Conservation (phyloP, 2,888 invertebrate genomes). For the Lithophane leautieri region DNA sequence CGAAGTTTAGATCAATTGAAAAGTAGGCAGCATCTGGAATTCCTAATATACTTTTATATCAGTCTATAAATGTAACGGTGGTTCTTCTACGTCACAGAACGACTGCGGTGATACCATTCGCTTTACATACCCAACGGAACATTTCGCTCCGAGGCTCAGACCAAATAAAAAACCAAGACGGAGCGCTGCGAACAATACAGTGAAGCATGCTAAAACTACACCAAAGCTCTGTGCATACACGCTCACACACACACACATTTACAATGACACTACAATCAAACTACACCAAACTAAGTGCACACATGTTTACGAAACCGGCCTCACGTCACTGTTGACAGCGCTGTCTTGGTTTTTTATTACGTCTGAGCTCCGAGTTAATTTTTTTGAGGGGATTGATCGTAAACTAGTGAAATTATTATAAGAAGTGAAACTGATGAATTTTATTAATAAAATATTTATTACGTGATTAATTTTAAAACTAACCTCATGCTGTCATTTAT, state of each 20-base stretch:
- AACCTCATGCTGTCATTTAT: not conserved
- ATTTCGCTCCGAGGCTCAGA: conserved; percentile 53
- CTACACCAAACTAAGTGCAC: no score
- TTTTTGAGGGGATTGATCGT: conserved; percentile 46
- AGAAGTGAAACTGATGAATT: conserved; percentile 23
- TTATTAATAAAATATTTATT: not conserved
- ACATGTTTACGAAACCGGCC: no score
- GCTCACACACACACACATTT: no score
- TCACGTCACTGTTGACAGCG: no score
- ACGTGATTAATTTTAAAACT: conserved; percentile 5
- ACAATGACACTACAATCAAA: no score
- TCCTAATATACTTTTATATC: conserved; percentile 45
- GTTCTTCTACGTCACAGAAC: conserved; percentile 59
- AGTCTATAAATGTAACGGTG: conserved; percentile 60
- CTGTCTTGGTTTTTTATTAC: no score
- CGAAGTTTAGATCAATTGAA: conserved; percentile 18
- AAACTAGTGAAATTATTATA: conserved; percentile 15
- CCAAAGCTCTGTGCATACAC: no score
- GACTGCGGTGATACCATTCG: conserved; percentile 58
- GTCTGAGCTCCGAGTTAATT: conserved; percentile 46
- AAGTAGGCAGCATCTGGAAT: conserved; percentile 48
- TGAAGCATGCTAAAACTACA: no score
- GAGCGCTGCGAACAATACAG: no score
- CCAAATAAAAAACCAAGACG: no score
- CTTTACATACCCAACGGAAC: conserved; percentile 71